Evolutionary conservation across 2,797 vertebrate species (phyloP).

Genomic region (Knipowitschia caucasica): DNA sequence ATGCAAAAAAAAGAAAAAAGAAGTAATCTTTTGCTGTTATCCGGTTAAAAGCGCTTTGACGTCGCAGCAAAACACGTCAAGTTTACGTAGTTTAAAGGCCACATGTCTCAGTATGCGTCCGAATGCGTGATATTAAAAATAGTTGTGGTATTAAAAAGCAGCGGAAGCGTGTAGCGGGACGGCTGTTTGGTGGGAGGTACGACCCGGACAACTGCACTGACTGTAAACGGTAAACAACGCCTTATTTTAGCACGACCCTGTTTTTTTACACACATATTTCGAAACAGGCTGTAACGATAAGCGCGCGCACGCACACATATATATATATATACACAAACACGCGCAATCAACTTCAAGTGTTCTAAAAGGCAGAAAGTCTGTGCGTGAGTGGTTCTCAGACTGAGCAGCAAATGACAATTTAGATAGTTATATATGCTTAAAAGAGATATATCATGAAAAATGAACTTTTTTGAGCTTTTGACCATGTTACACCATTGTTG

Average conservation of each 20-base stretch:
- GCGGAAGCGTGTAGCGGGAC: neutral
- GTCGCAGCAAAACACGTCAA: neutral
- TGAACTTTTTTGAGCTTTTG: too few species aligned
- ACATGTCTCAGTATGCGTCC: neutral
- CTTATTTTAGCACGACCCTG: conserved; percentile 31
- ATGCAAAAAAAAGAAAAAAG: too few species aligned
- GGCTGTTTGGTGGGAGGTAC: conserved; percentile 23
- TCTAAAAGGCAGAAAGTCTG: neutral
- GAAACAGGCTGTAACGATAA: conserved; percentile 14
- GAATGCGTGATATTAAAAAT: neutral
- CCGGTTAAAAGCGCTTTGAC: neutral
- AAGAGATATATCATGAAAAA: too few species aligned
- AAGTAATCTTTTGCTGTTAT: neutral
- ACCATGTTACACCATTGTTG: too few species aligned
- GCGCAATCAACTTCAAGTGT: neutral
- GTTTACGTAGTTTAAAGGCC: conserved; percentile 27
- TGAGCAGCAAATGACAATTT: neutral
- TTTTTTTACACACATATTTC: conserved; percentile 12
- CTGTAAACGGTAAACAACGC: conserved; percentile 31
- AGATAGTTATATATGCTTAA: too few species aligned
- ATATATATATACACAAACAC: too few species aligned
- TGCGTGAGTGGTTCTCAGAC: conserved; percentile 5
- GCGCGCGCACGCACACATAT: neutral
- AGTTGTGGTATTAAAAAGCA: neutral
- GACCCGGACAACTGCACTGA: conserved; percentile 17